Evolutionary conservation across 2,113 vertebrate species (phyloP).

Genomic region (Turnix velox): DNA sequence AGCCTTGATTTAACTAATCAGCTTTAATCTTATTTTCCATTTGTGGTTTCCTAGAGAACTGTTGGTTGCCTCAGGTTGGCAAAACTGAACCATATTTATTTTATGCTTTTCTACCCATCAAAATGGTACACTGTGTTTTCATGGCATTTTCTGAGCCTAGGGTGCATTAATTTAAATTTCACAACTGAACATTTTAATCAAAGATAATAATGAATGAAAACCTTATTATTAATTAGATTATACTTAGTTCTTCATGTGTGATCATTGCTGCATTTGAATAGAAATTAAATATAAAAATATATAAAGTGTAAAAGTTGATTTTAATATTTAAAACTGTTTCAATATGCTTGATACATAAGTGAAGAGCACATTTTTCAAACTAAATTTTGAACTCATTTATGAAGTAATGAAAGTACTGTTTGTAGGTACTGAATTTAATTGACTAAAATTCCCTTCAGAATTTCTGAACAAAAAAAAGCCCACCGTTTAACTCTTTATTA

Average conservation of each 20-base stretch:
- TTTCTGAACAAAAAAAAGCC: background rate
- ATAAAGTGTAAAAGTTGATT: background rate
- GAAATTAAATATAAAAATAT: background rate
- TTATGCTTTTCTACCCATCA: background rate
- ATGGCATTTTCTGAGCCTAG: background rate
- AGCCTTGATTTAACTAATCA: slow-evolving; percentile 39
- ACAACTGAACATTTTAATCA: background rate
- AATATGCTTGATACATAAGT: background rate
- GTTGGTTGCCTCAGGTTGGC: background rate
- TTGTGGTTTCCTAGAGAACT: slow-evolving; percentile 10
- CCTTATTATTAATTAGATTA: background rate
- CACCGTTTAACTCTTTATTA: background rate
- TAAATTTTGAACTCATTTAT: background rate
- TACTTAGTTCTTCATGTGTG: background rate
- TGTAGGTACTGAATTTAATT: background rate
- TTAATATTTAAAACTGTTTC: background rate
- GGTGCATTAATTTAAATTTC: background rate
- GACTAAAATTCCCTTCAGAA: background rate
- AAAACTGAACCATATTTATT: background rate
- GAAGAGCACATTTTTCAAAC: background rate
- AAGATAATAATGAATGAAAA: background rate
- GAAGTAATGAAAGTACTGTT: background rate
- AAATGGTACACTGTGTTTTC: background rate
- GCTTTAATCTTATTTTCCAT: slow-evolving; percentile 23
- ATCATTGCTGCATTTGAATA: background rate